Conservation (phyloP, 2,888 invertebrate species). For the Imbricaverruca yamaguchii region DNA sequence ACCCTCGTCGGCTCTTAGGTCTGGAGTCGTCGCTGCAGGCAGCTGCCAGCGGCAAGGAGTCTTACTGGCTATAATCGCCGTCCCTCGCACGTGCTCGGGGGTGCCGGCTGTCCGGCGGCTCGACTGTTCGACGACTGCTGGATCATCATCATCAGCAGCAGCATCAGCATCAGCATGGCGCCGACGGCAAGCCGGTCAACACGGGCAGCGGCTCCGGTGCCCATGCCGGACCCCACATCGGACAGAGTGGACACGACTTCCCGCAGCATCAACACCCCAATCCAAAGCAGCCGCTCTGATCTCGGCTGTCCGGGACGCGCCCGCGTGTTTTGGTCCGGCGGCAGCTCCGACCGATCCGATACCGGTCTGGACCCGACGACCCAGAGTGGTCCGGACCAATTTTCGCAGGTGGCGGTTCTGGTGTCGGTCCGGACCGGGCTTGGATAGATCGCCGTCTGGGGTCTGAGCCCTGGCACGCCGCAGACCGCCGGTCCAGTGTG, state of each 20-base stretch:
- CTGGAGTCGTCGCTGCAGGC: conserved; percentile 6
- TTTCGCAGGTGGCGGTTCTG: background rate
- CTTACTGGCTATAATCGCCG: background rate
- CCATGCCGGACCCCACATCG: too few species aligned
- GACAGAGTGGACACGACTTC: too few species aligned
- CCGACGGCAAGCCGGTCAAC: background rate
- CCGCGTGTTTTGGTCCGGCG: too few species aligned
- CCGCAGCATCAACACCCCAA: too few species aligned
- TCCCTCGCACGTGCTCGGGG: background rate
- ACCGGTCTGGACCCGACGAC: too few species aligned
- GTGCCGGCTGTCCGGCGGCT: background rate
- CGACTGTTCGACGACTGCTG: too few species aligned
- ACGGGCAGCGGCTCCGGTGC: background rate
- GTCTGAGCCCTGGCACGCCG: background rate
- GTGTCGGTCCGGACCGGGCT: background rate
- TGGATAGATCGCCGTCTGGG: background rate
- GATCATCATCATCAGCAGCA: too few species aligned
- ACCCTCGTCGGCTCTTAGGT: background rate
- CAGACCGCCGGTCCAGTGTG: too few species aligned
- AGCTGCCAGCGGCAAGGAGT: background rate
- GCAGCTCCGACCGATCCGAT: too few species aligned
- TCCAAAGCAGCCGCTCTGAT: too few species aligned
- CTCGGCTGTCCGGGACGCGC: too few species aligned
- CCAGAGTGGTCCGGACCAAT: too few species aligned
- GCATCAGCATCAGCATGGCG: background rate